Percentiles rank a stretch among this genome's conserved stretches.
phyloP scores from a whole-genome alignment of 2,888 invertebrate species.

The Pasiphila rectangulata region DNA sequence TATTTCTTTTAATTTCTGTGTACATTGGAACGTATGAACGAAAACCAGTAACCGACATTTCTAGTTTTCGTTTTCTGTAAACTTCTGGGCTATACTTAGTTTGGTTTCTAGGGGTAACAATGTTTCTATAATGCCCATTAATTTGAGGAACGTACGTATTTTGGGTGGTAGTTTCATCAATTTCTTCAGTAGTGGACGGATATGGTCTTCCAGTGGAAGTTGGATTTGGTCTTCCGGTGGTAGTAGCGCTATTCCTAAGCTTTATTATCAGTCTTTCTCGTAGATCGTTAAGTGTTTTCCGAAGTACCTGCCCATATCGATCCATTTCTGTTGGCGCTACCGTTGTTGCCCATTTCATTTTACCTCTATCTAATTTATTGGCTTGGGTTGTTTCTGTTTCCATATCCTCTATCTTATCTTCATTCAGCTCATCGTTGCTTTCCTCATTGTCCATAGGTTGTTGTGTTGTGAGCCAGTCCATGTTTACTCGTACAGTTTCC shows the following conservation, averaged over 20 bases:
- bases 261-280: slow-evolving; percentile 46
- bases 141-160: slow-evolving; percentile 65
- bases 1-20: slow-evolving; percentile 65
- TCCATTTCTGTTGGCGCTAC: slow-evolving; percentile 14
- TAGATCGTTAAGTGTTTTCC: slow-evolving; percentile 9
- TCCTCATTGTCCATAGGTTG: not conserved
- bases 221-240: slow-evolving; percentile 18
- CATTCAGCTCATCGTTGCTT: not conserved
- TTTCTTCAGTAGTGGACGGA: slow-evolving; percentile 27
- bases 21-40: slow-evolving; percentile 58
- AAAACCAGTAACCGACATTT: slow-evolving; percentile 50
- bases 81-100: slow-evolving; percentile 47
- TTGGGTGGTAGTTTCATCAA: slow-evolving; percentile 37
- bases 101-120: slow-evolving; percentile 41
- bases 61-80: slow-evolving; percentile 56
- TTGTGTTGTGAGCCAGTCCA: slow-evolving; percentile 16
- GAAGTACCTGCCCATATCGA: slow-evolving; percentile 20
- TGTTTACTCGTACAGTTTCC: slow-evolving; percentile 11
- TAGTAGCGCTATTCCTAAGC: slow-evolving; percentile 50
- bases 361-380: slow-evolving; percentile 15
- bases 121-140: slow-evolving; percentile 68
- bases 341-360: slow-evolving; percentile 16
- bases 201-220: too few relatives aligned
- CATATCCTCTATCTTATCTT: not conserved
- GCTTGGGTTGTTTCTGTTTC: slow-evolving; percentile 11